A percentile compares a stretch with the other conserved stretches of the same genome.
Conservation (phyloP, 1,140 invertebrate genomes). For the Eumaeus atala region DNA sequence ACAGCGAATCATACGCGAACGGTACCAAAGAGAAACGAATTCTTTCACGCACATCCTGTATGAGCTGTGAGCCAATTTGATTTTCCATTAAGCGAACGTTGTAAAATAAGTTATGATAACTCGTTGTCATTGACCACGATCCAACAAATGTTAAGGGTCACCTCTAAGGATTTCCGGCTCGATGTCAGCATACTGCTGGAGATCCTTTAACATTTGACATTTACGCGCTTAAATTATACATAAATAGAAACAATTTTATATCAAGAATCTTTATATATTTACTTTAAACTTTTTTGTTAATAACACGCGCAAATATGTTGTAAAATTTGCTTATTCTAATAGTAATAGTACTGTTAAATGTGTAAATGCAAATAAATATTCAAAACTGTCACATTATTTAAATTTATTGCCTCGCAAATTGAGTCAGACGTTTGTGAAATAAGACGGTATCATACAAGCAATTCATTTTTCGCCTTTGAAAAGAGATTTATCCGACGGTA, state of each 20-base stretch:
- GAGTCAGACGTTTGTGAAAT: background rate
- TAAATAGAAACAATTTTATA: no score
- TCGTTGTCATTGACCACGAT: conserved; percentile 35
- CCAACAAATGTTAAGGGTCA: conserved; percentile 44
- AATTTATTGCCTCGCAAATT: no score
- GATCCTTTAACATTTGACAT: conserved; percentile 16
- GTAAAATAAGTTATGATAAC: conserved; percentile 8
- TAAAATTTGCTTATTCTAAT: no score
- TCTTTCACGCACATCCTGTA: conserved; percentile 61
- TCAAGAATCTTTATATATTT: no score
- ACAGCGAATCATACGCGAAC: conserved; percentile 7
- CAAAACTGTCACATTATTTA: no score
- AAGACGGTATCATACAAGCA: background rate
- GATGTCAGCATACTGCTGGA: conserved; percentile 11
- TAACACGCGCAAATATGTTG: no score
- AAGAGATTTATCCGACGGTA: background rate
- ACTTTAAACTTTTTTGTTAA: no score
- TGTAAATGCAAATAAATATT: no score
- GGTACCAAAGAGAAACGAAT: conserved; percentile 38
- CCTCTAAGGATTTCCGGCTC: conserved; percentile 45
- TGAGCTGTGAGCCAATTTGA: conserved; percentile 12
- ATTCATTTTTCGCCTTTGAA: background rate
- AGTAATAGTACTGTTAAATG: no score
- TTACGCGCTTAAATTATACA: background rate
- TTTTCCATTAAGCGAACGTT: conserved; percentile 6